A percentile compares a stretch with the other conserved stretches of the same genome.
phyloP scores from a whole-genome alignment of 2,888 invertebrate genomes.

The Polyommatus iphigenia region DNA sequence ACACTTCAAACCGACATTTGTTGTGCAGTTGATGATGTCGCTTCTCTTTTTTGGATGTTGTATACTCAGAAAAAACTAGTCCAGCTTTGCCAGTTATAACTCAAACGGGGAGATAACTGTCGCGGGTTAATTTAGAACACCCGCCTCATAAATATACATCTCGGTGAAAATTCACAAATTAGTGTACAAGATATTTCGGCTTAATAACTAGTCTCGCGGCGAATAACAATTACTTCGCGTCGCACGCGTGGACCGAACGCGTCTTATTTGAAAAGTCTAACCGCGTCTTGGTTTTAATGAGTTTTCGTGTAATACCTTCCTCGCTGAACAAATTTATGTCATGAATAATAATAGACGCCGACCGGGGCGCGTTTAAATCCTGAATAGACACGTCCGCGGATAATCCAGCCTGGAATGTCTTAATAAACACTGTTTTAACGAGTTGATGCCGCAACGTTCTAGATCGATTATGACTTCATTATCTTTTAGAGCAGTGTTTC shows the following conservation, averaged over 20 bases:
- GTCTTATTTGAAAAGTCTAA: slow-evolving; percentile 78
- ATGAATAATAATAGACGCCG: slow-evolving; percentile 76
- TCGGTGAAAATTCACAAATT: slow-evolving; percentile 41
- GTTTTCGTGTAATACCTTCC: slow-evolving; percentile 77
- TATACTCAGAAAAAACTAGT: background rate
- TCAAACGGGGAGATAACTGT: background rate
- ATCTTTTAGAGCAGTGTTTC: background rate
- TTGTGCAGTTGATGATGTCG: too few species aligned
- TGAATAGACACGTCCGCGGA: slow-evolving; percentile 66
- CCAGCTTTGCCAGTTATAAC: background rate
- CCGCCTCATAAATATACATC: background rate
- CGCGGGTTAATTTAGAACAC: background rate
- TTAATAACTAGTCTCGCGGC: slow-evolving; percentile 72
- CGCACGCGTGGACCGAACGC: slow-evolving; percentile 79
- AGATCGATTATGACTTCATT: background rate
- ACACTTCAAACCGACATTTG: too few species aligned
- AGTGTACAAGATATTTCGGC: slow-evolving; percentile 62
- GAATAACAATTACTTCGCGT: slow-evolving; percentile 64
- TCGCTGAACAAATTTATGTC: slow-evolving; percentile 75
- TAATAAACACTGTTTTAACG: slow-evolving; percentile 67
- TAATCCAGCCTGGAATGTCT: slow-evolving; percentile 68
- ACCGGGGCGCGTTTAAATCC: slow-evolving; percentile 73
- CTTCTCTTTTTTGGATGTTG: too few species aligned
- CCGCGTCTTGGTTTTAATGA: slow-evolving; percentile 78
- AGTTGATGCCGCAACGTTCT: slow-evolving; percentile 52